These are phyloP conservation scores for Epistrophella euchroma DNA, from an alignment of 2,888 invertebrate species.

Conservation along the genomic window DNA sequence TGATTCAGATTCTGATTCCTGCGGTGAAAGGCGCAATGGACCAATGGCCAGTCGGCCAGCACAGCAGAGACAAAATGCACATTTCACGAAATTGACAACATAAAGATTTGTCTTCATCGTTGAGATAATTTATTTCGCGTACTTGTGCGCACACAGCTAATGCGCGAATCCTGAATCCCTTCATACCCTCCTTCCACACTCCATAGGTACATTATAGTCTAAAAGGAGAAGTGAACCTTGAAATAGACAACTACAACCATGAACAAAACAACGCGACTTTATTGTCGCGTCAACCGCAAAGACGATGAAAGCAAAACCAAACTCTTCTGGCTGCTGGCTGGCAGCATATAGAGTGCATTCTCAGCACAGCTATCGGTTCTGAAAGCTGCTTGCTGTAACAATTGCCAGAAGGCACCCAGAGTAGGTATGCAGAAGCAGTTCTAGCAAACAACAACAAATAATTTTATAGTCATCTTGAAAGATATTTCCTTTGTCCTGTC, in stretches of 20 bases:
- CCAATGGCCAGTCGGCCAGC: neutral
- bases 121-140: conserved; percentile 74
- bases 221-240: conserved; percentile 49
- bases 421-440: conserved; percentile 52
- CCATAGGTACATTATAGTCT: neutral
- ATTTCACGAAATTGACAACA: conserved; percentile 75
- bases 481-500: conserved; percentile 78
- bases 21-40: conserved; percentile 16
- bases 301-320: conserved; percentile 73
- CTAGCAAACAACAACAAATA: conserved; percentile 74
- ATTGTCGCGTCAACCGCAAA: conserved; percentile 64
- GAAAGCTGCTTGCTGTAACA: conserved; percentile 16
- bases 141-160: conserved; percentile 64
- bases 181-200: neutral
- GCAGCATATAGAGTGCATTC: conserved; percentile 46
- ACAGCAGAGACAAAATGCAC: conserved; percentile 66
- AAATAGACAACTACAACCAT: conserved; percentile 61
- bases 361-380: neutral
- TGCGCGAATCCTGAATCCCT: conserved; percentile 54
- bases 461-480: conserved; percentile 72
- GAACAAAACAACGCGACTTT: conserved; percentile 33
- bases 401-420: conserved; percentile 28
- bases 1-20: conserved; percentile 2
- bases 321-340: conserved; percentile 31
- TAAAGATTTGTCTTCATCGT: conserved; percentile 76